These are phyloP conservation scores for Neodiprion fabricii DNA, from an alignment of 1,140 invertebrate species.

Conservation along the genomic window DNA sequence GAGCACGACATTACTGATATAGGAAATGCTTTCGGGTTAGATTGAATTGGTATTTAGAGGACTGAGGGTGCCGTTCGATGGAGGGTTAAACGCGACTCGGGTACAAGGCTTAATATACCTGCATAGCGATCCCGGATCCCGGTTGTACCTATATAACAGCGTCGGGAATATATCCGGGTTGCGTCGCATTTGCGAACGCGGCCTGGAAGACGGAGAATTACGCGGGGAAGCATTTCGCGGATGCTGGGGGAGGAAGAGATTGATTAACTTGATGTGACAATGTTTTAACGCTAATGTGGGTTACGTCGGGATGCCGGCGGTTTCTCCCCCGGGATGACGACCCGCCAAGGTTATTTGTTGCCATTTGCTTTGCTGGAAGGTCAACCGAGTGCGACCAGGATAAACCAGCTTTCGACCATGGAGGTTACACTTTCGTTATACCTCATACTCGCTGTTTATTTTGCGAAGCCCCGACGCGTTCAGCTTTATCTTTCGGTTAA, in stretches of 20 bases:
- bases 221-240: too few species aligned
- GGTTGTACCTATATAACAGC: too few species aligned
- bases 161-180: too few species aligned
- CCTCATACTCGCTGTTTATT: not conserved
- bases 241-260: not conserved
- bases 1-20: constrained; percentile 16
- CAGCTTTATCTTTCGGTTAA: not conserved
- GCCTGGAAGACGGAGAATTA: too few species aligned
- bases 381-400: not conserved
- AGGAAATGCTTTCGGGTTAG: constrained; percentile 16
- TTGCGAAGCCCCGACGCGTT: not conserved
- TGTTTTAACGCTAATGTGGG: constrained; percentile 7
- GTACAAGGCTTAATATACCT: not conserved
- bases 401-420: not conserved
- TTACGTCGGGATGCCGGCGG: not conserved
- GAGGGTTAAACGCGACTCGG: not conserved
- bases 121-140: not conserved
- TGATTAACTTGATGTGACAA: constrained; percentile 1
- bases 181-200: too few species aligned
- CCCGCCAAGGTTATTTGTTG: not conserved
- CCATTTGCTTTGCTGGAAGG: not conserved
- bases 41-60: constrained; percentile 19
- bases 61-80: constrained; percentile 10
- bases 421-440: not conserved
- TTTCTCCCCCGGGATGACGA: not conserved